These are phyloP conservation scores for Triplophysa tibetana DNA, from an alignment of 2,113 vertebrate species.

Conservation along the genomic window DNA sequence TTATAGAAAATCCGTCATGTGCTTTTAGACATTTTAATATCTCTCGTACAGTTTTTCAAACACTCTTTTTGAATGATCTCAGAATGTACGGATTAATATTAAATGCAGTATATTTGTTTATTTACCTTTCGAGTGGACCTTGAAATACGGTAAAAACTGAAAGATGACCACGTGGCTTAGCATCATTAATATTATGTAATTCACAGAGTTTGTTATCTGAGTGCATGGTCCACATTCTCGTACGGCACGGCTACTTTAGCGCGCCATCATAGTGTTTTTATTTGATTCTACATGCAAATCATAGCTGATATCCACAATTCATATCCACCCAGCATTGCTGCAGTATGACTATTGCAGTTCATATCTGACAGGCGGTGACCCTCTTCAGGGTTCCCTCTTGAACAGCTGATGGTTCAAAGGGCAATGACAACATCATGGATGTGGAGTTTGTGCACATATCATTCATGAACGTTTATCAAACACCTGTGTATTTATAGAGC, in stretches of 20 bases:
- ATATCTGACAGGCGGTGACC: background rate
- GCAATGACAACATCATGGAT: slow-evolving; percentile 41
- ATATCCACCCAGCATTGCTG: background rate
- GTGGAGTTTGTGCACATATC: slow-evolving; percentile 22
- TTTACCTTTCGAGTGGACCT: background rate
- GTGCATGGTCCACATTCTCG: background rate
- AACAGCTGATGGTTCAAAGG: slow-evolving; percentile 58
- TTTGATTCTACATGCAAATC: background rate
- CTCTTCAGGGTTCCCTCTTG: background rate
- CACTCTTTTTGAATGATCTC: background rate
- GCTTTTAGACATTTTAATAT: no score
- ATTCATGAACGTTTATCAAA: slow-evolving; percentile 5
- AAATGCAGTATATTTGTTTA: background rate
- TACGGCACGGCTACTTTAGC: background rate
- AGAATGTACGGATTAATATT: background rate
- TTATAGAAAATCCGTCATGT: no score
- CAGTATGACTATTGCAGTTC: background rate
- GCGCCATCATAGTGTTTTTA: background rate
- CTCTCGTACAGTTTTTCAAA: no score
- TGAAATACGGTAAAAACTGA: background rate
- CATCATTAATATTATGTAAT: slow-evolving; percentile 7
- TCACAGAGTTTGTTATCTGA: background rate
- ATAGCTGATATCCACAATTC: background rate
- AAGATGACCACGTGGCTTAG: background rate
- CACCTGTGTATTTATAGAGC: slow-evolving; percentile 27